Evolutionary conservation across 2,113 vertebrate genomes (phyloP).

Genomic region (Xiphias gladius): DNA sequence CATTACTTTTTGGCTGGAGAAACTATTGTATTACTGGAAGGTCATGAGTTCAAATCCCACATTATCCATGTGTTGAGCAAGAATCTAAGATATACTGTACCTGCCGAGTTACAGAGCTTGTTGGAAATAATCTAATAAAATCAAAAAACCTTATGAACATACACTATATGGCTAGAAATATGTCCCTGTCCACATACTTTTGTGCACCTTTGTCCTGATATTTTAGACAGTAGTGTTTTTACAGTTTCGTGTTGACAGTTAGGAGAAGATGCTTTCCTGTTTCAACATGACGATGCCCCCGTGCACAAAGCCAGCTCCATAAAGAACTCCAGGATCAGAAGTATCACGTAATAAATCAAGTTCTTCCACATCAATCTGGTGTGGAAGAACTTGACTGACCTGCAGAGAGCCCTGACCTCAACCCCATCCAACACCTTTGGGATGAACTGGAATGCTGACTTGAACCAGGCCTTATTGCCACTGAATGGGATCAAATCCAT

Average conservation of each 20-base stretch:
- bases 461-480: background rate
- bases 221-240: background rate
- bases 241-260: background rate
- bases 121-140: background rate
- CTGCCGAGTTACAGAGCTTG: background rate
- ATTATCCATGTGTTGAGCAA: background rate
- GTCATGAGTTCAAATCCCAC: slow-evolving; percentile 23
- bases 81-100: background rate
- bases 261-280: background rate
- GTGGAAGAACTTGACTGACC: slow-evolving; percentile 4
- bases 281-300: background rate
- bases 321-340: too few species aligned
- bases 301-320: background rate
- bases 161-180: background rate
- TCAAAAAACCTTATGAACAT: background rate
- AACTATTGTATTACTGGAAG: slow-evolving; percentile 7
- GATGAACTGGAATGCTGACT: slow-evolving; percentile 16
- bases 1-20: background rate
- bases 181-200: background rate
- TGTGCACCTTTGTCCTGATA: background rate
- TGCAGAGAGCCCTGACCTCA: slow-evolving; percentile 9
- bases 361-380: background rate
- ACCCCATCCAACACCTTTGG: slow-evolving; percentile 32
- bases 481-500: slow-evolving; percentile 30
- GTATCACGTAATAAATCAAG: too few species aligned